A percentile compares a stretch with the other conserved stretches of the same genome.
These are phyloP conservation scores for Romanogobio albipinnatus DNA, from an alignment of 2,113 vertebrate species.

Conservation along the genomic window DNA sequence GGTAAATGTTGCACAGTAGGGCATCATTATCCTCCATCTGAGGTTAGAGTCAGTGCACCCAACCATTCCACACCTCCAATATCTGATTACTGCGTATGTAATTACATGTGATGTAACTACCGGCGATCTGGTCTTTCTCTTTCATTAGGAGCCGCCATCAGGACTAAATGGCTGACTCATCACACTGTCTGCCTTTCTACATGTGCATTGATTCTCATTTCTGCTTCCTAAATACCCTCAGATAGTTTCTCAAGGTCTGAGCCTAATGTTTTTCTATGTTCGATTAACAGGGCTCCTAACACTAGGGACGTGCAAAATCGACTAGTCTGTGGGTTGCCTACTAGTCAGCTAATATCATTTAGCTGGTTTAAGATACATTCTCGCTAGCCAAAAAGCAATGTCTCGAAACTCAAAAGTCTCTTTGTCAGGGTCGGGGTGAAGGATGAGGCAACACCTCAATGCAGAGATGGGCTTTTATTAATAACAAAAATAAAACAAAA, in stretches of 20 bases:
- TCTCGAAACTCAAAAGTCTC: background rate
- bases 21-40: slow-evolving; percentile 30
- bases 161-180: slow-evolving; percentile 37
- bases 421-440: too few species aligned
- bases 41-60: slow-evolving; percentile 17
- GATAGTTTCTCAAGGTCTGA: background rate
- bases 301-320: background rate
- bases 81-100: slow-evolving; percentile 25
- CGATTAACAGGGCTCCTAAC: background rate
- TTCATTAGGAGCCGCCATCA: slow-evolving; percentile 44
- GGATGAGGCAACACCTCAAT: too few species aligned
- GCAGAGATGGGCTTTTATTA: too few species aligned
- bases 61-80: slow-evolving; percentile 33
- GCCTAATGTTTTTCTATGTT: background rate
- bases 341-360: background rate
- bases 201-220: slow-evolving; percentile 22
- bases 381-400: too few species aligned
- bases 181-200: slow-evolving; percentile 5
- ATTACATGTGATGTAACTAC: slow-evolving; percentile 27
- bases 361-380: background rate
- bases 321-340: background rate
- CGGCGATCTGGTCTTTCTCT: slow-evolving; percentile 30
- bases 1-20: slow-evolving; percentile 4
- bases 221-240: background rate
- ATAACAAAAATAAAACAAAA: too few species aligned